Percentiles rank a stretch among this genome's conserved stretches.
These are phyloP conservation scores for Anser cygnoides DNA, from an alignment of 2,113 vertebrate species.

Conservation along the genomic window DNA sequence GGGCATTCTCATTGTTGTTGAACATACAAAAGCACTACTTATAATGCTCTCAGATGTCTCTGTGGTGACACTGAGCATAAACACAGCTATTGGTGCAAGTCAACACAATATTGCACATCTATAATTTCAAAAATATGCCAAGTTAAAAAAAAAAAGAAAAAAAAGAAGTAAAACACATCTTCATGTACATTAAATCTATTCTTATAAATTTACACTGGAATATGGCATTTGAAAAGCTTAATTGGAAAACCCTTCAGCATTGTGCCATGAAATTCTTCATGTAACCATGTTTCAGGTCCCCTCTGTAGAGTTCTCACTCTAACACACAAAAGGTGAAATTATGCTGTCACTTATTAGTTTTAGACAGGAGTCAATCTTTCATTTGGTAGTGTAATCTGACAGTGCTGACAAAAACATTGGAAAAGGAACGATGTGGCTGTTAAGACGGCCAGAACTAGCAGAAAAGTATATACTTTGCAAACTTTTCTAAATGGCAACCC, in stretches of 20 bases:
- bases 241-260: background rate
- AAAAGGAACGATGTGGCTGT: background rate
- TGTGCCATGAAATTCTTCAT: background rate
- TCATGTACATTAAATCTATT: background rate
- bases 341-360: background rate
- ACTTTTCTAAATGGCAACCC: background rate
- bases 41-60: background rate
- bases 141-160: background rate
- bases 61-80: background rate
- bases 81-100: background rate
- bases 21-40: background rate
- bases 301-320: background rate
- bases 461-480: background rate
- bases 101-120: background rate
- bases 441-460: background rate
- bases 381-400: background rate
- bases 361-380: background rate
- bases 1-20: background rate
- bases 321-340: background rate
- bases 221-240: background rate
- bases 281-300: background rate
- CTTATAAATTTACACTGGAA: background rate
- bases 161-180: background rate
- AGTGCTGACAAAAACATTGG: background rate
- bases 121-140: background rate